Evolutionary conservation across 2,888 invertebrate species (phyloP).

Genomic region (Cabera pusaria): DNA sequence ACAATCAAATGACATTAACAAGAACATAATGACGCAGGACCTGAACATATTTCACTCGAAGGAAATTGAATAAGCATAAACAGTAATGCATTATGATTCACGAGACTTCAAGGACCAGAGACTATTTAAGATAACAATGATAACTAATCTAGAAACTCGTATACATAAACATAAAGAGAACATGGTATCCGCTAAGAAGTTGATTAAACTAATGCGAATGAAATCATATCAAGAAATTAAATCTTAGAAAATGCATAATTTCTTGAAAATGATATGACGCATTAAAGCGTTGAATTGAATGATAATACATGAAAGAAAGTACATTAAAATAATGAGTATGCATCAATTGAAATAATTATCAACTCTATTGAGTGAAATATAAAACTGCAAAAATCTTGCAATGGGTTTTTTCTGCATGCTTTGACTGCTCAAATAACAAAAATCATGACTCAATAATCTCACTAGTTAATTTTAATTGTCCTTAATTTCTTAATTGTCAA

Average conservation of each 20-base stretch:
- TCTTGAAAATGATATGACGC: conserved; percentile 6
- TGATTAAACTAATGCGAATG: conserved; percentile 14
- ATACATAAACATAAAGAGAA: conserved; percentile 14
- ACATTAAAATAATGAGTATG: too few relatives aligned
- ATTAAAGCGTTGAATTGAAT: too few relatives aligned
- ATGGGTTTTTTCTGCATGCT: too few relatives aligned
- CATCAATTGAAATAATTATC: too few relatives aligned
- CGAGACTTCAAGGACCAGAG: conserved; percentile 10
- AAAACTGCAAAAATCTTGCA: conserved; percentile 1
- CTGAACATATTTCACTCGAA: conserved; percentile 1
- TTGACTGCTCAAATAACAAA: too few relatives aligned
- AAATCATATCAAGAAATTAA: conserved; percentile 10
- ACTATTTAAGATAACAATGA: conserved; percentile 18
- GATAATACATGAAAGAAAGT: conserved; percentile 4
- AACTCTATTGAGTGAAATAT: too few relatives aligned
- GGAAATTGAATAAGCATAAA: conserved; percentile 9
- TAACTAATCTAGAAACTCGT: conserved; percentile 7
- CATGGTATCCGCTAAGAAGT: conserved; percentile 20
- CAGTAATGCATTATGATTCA: conserved; percentile 20
- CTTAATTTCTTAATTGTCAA: too few relatives aligned
- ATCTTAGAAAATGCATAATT: conserved; percentile 2
- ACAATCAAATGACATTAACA: background rate
- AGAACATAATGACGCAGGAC: conserved; percentile 4
- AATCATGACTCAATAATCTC: too few relatives aligned
- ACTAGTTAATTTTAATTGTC: too few relatives aligned